phyloP scores from a whole-genome alignment of 1,140 invertebrate species.

The Sinonovacula constricta region DNA sequence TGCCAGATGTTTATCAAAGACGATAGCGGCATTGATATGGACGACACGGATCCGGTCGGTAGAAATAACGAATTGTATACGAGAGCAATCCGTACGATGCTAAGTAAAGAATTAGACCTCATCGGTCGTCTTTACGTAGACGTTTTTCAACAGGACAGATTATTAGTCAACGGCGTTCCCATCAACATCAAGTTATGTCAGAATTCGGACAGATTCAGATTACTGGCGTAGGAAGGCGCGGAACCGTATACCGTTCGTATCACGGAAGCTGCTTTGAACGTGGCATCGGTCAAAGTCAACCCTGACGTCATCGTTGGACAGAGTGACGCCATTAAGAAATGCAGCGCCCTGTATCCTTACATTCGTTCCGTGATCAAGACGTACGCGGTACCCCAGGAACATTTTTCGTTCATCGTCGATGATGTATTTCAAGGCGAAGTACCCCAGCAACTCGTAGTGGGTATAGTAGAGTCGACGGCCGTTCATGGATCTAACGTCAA shows the following conservation, averaged over 20 bases:
- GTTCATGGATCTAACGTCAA: conserved; percentile 15
- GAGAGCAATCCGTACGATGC: neutral
- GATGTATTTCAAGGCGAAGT: conserved; percentile 6
- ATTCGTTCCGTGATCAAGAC: conserved; percentile 29
- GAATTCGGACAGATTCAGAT: conserved; percentile 21
- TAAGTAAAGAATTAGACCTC: conserved; percentile 3
- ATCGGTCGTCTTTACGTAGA: conserved; percentile 14
- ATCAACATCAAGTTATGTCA: conserved; percentile 22
- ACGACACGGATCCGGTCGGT: conserved; percentile 1
- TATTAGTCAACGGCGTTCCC: conserved; percentile 11
- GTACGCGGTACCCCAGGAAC: conserved; percentile 18
- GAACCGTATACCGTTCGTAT: neutral
- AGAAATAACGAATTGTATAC: conserved; percentile 1
- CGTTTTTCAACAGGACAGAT: conserved; percentile 19
- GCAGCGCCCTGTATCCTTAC: conserved; percentile 15
- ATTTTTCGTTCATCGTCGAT: conserved; percentile 17
- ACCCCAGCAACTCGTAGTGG: conserved; percentile 9
- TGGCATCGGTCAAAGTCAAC: conserved; percentile 19
- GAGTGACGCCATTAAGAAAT: neutral
- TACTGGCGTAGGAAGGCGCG: neutral
- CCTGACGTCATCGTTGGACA: conserved; percentile 5
- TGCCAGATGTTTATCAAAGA: conserved; percentile 18
- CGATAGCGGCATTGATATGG: conserved; percentile 22
- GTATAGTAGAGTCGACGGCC: conserved; percentile 8
- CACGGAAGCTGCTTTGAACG: conserved; percentile 15